phyloP scores from a whole-genome alignment of 2,888 invertebrate species.

The Lysandra coridon region DNA sequence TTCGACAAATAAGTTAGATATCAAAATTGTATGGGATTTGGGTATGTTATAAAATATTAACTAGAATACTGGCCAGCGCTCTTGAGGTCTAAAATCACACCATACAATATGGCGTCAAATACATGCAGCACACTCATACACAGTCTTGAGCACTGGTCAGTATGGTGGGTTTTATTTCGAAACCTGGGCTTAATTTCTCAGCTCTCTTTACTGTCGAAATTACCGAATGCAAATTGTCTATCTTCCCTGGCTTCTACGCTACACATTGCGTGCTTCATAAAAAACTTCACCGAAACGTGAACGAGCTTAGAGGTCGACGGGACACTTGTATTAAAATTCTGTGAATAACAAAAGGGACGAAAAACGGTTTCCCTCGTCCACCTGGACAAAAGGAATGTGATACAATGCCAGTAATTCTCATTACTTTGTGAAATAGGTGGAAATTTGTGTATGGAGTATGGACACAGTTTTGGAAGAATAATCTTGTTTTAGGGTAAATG shows the following conservation, averaged over 20 bases:
- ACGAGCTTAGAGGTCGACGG: constrained; percentile 42
- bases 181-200: too few relatives aligned
- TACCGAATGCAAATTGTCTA: too few relatives aligned
- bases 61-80: not conserved
- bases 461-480: constrained; percentile 13
- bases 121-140: too few relatives aligned
- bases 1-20: too few relatives aligned
- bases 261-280: constrained; percentile 33
- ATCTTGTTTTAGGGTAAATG: not conserved
- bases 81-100: not conserved
- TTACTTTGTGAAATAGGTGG: constrained; percentile 61
- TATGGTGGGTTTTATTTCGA: too few relatives aligned
- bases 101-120: not conserved
- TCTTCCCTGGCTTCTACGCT: not conserved
- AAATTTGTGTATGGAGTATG: constrained; percentile 30
- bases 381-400: constrained; percentile 71
- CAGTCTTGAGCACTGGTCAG: too few relatives aligned
- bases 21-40: not conserved
- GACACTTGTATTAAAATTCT: constrained; percentile 75
- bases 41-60: not conserved
- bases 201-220: too few relatives aligned
- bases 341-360: constrained; percentile 69
- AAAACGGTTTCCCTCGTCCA: constrained; percentile 63
- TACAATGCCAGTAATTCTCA: constrained; percentile 73
- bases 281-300: constrained; percentile 43